These are phyloP conservation scores for Campylomormyrus numenius DNA, from an alignment of 2,113 vertebrate genomes.

Conservation along the genomic window DNA sequence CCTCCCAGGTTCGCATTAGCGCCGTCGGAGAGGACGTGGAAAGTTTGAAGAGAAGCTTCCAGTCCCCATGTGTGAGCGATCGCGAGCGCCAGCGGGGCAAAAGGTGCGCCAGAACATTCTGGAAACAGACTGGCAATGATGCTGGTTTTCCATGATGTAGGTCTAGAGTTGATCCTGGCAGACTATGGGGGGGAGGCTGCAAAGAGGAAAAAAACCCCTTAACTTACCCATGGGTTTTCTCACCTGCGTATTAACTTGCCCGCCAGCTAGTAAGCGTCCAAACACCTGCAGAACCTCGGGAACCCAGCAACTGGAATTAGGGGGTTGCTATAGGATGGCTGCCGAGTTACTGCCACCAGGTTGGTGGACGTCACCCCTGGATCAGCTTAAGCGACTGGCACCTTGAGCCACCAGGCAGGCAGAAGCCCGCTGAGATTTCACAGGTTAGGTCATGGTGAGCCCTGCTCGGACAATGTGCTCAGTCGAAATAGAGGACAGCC, in stretches of 20 bases:
- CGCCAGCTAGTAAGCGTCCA: slow-evolving; percentile 43
- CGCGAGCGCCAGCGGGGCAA: slow-evolving; percentile 12
- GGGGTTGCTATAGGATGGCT: neutral
- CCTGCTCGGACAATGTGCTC: slow-evolving; percentile 33
- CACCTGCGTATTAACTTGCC: slow-evolving; percentile 36
- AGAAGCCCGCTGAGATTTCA: slow-evolving; percentile 47
- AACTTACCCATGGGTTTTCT: slow-evolving; percentile 43
- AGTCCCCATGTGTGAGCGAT: slow-evolving; percentile 17
- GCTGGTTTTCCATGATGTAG: slow-evolving; percentile 63
- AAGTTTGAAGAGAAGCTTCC: neutral
- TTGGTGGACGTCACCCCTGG: neutral
- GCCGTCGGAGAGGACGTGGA: neutral
- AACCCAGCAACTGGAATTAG: neutral
- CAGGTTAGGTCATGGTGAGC: slow-evolving; percentile 54
- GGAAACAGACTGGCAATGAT: slow-evolving; percentile 48
- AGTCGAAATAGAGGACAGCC: slow-evolving; percentile 32
- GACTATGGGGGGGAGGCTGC: slow-evolving; percentile 11
- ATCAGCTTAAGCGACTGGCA: slow-evolving; percentile 40
- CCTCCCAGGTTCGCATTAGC: neutral
- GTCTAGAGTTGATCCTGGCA: slow-evolving; percentile 33
- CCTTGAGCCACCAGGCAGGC: slow-evolving; percentile 35
- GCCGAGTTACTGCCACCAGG: neutral
- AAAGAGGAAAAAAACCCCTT: slow-evolving; percentile 22
- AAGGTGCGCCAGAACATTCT: slow-evolving; percentile 18
- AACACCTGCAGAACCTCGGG: slow-evolving; percentile 32